Base-by-base conservation (phyloP, 2,797 vertebrate species). In the Siniperca undulata region DNA sequence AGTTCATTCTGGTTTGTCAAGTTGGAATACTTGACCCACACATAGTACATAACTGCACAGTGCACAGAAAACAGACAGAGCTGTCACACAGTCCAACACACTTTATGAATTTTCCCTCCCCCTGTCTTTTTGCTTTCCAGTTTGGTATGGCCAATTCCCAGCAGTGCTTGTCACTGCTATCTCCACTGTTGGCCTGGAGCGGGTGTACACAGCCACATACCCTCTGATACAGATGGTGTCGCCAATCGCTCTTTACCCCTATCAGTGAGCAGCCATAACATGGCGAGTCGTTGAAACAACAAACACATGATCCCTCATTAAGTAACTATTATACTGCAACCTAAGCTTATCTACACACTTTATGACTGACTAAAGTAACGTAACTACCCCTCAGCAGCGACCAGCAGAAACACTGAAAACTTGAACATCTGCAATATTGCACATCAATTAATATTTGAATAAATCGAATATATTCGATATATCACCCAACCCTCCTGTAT, bases 51-150 rank as follows among this genome's bases (percentile, higher is more conserved):
- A 80, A 73, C 40, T 72, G 78, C 78, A 70, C 61, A 40, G 27
- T 55, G 76, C 73, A 70, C 76, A 80, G 72, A 83, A 66, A 80
- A 61, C 76, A 82, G 76, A 60, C 82, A 85, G 74, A 75, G 69
- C 77, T 77, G 61, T 83, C 79, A 77, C 55, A 44, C 76, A n/a
- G 5, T 48, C 82, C 65, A 67, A 30, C 55, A 48, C 78, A 77
- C 72, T 74, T 89, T 78, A 85, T 88, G 81, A 66, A 76, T 69
- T 70, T 70, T 2, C 74, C 67, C 77, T 44, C 48, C 24, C 24
- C 53, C 20, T 1, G 0, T 46, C 16, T 9, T 78, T 80, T 38
- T 61, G 46, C 58, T 86, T 75, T 52, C 69, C 50, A 69, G 55
- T 83, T 76, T 52, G 53, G 22, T 79, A 19, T 66, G 61, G 59